These are phyloP conservation scores for Synanthedon myopaeformis DNA, from an alignment of 2,888 invertebrate genomes.

Conservation along the genomic window DNA sequence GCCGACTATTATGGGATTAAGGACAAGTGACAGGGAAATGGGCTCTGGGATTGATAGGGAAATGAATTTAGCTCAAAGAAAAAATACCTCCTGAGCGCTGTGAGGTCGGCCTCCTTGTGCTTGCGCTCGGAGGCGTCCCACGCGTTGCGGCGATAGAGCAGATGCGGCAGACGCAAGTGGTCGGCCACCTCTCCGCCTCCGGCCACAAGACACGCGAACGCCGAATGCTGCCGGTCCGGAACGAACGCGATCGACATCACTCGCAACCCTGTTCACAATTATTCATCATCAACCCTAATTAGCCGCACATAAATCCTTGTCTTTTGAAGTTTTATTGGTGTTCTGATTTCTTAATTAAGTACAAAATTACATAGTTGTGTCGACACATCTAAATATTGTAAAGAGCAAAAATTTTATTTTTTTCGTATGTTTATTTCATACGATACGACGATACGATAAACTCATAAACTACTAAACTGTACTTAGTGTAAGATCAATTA, in stretches of 20 bases:
- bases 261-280: slow-evolving; percentile 32
- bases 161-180: slow-evolving; percentile 86
- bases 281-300: no score
- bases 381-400: no score
- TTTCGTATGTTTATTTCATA: no score
- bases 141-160: slow-evolving; percentile 83
- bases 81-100: slow-evolving; percentile 43
- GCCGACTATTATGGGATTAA: no score
- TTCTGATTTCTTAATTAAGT: no score
- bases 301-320: no score
- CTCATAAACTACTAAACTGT: neutral
- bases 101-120: slow-evolving; percentile 58
- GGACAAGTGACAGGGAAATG: neutral
- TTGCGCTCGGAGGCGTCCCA: slow-evolving; percentile 52
- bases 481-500: neutral
- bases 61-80: neutral
- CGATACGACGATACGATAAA: no score
- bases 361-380: no score
- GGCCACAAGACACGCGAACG: slow-evolving; percentile 89
- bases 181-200: slow-evolving; percentile 94
- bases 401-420: neutral
- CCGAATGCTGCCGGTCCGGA: slow-evolving; percentile 84
- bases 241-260: slow-evolving; percentile 91
- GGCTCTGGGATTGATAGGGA: neutral
- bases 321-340: no score